A percentile compares a stretch with the other conserved stretches of the same genome.
Conservation (phyloP, 2,797 vertebrate species). For the Crypturellus tataupa region DNA sequence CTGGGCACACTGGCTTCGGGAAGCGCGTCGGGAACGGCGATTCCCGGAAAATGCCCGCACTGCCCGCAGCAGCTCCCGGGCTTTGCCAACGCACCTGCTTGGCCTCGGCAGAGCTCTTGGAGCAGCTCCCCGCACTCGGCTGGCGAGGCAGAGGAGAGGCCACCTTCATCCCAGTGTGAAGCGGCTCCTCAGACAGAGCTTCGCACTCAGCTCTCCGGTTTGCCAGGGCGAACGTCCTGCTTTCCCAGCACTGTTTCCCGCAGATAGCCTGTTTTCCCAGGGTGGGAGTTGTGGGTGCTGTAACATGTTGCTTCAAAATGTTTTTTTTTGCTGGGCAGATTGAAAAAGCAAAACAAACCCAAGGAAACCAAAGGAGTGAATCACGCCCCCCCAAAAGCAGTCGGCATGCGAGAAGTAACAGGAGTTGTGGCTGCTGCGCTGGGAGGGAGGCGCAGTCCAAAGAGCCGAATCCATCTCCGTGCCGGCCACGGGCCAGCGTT, state of each 20-base stretch:
- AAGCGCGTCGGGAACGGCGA: fast-evolving
- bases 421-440: background rate
- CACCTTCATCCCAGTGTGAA: too few relatives aligned
- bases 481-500: background rate
- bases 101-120: background rate
- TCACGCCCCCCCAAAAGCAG: slow-evolving; percentile 33
- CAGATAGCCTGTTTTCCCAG: background rate
- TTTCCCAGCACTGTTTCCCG: slow-evolving; percentile 51
- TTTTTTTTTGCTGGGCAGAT: slow-evolving; percentile 10
- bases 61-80: background rate
- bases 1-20: background rate
- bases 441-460: background rate
- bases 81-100: background rate
- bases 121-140: background rate
- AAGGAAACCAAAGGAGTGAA: slow-evolving; percentile 31
- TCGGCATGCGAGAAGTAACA: background rate
- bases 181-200: background rate
- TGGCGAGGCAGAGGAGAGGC: background rate
- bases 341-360: slow-evolving; percentile 36
- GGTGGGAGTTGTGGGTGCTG: background rate
- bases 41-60: background rate
- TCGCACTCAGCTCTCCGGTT: background rate
- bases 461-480: background rate
- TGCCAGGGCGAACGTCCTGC: slow-evolving; percentile 34
- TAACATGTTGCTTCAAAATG: slow-evolving; percentile 22